Percentiles rank a stretch among this genome's conserved stretches.
Evolutionary conservation across 64 coral and sea anemone species (phyloP).

Genomic region (Trachythela sp.): DNA sequence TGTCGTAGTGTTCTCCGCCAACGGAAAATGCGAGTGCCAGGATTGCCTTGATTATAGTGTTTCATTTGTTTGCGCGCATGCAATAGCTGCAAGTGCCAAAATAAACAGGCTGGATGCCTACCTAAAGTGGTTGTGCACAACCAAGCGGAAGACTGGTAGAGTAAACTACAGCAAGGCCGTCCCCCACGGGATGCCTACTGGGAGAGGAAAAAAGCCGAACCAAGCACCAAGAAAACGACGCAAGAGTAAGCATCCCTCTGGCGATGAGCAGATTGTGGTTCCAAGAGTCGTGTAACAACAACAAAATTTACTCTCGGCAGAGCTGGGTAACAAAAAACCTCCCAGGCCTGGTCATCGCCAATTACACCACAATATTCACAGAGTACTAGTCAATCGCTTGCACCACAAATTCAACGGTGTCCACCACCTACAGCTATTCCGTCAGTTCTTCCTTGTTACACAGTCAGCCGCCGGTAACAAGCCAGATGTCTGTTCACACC

Average conservation of each 20-base stretch:
- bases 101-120: slow-evolving; percentile 31
- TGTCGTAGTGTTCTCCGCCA: slow-evolving; percentile 33
- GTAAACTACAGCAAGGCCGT: slow-evolving; percentile 69
- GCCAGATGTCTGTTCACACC: not conserved
- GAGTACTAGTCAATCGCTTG: not conserved
- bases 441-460: not conserved
- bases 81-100: slow-evolving; percentile 46
- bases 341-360: no score
- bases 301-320: not conserved
- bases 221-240: slow-evolving; percentile 47
- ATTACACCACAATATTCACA: not conserved
- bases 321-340: no score
- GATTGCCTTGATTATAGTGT: slow-evolving; percentile 42
- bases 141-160: slow-evolving; percentile 45
- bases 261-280: not conserved
- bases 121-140: slow-evolving; percentile 47
- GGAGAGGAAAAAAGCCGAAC: slow-evolving; percentile 52
- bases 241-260: not conserved
- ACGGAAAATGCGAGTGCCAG: slow-evolving; percentile 55
- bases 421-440: not conserved
- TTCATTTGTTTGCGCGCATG: slow-evolving; percentile 45
- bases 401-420: not conserved
- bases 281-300: not conserved
- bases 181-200: slow-evolving; percentile 42
- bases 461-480: not conserved